A percentile compares a stretch with the other conserved stretches of the same genome.
phyloP scores from a whole-genome alignment of 2,797 vertebrate genomes.

The Tapirus indicus region DNA sequence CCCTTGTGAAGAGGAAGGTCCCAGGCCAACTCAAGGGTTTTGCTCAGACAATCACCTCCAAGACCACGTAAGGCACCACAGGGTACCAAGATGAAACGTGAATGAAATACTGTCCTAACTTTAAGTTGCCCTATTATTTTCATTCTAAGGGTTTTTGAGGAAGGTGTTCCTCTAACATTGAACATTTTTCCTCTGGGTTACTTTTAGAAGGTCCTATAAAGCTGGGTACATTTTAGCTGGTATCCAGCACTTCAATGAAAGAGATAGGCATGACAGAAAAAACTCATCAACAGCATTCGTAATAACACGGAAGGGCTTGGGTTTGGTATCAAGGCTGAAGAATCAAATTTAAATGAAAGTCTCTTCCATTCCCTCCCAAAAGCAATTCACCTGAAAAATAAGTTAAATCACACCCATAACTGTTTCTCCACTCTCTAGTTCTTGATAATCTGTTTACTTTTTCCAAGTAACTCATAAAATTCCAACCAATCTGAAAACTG shows the following conservation, averaged over 20 bases:
- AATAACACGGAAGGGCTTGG: background rate
- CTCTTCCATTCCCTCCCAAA: background rate
- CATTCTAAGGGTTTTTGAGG: background rate
- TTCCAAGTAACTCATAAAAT: background rate
- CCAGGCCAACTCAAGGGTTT: background rate
- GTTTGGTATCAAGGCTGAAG: background rate
- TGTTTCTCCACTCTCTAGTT: background rate
- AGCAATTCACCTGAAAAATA: conserved; percentile 29
- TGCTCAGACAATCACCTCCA: background rate
- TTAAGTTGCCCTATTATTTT: background rate
- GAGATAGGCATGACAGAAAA: background rate
- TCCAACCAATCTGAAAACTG: background rate
- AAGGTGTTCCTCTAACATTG: background rate
- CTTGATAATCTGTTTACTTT: background rate
- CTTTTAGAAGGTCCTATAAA: background rate
- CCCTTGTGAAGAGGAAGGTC: background rate
- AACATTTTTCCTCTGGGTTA: background rate
- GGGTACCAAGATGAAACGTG: background rate
- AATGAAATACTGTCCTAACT: background rate
- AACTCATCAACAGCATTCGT: background rate
- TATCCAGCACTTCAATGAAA: background rate
- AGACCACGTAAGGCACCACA: rapidly evolving
- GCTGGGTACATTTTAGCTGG: background rate
- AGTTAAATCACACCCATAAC: background rate
- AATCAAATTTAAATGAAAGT: conserved; percentile 37